Conservation (phyloP, 1,140 invertebrate species). For the Megalopta genalis region DNA sequence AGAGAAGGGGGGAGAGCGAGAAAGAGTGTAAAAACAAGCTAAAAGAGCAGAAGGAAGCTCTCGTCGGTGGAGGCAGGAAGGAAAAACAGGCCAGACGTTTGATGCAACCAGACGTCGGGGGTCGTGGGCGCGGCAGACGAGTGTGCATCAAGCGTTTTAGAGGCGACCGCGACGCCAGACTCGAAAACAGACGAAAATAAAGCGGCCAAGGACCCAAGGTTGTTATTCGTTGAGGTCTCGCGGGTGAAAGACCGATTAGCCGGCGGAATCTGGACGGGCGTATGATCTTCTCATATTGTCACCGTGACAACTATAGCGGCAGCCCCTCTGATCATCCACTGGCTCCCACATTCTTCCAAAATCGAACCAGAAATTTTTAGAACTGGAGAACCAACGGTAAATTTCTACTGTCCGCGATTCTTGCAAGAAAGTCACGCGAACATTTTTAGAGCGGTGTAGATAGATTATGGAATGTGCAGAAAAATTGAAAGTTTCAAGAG, state of each 20-base stretch:
- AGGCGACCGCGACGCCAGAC: slow-evolving; percentile 5
- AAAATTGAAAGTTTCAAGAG: no score
- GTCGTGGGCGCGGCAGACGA: neutral
- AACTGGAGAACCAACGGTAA: no score
- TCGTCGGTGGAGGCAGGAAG: slow-evolving; percentile 9
- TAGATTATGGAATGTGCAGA: no score
- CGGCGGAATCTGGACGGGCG: slow-evolving; percentile 12
- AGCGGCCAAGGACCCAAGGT: slow-evolving; percentile 42
- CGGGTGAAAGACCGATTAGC: slow-evolving; percentile 37
- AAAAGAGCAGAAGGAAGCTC: neutral
- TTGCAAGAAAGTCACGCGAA: no score
- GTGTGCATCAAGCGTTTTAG: slow-evolving; percentile 32
- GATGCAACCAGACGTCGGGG: slow-evolving; percentile 18
- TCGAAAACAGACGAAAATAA: slow-evolving; percentile 56
- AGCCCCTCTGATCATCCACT: no score
- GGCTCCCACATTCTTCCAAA: no score
- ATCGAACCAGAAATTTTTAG: no score
- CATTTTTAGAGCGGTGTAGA: no score
- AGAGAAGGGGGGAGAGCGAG: no score
- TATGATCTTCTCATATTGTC: neutral
- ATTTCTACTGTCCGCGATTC: no score
- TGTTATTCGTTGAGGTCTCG: slow-evolving; percentile 17
- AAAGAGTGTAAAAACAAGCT: neutral
- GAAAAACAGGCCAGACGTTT: slow-evolving; percentile 19
- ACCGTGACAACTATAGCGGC: no score